These are phyloP conservation scores for Lamprologus tigripictilis DNA, from an alignment of 2,113 vertebrate species.

Conservation along the genomic window DNA sequence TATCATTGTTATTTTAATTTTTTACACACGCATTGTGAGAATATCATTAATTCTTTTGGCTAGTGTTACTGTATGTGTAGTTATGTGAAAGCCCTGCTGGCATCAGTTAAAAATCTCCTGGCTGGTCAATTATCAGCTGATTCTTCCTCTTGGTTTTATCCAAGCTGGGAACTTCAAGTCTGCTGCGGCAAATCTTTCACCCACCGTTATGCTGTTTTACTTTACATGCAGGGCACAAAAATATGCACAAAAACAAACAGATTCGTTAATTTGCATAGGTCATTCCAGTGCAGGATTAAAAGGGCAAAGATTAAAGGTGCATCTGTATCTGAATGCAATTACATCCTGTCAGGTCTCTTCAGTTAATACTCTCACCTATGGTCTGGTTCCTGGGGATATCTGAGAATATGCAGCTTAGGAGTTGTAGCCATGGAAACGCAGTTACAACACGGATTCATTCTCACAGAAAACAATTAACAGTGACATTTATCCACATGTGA, in stretches of 20 bases:
- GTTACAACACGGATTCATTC: not conserved
- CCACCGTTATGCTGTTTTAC: not conserved
- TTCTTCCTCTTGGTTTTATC: not conserved
- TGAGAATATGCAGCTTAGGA: slow-evolving; percentile 8
- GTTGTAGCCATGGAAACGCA: slow-evolving; percentile 45
- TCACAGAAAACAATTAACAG: slow-evolving; percentile 41
- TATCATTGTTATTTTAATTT: not conserved
- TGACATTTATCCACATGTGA: slow-evolving; percentile 51
- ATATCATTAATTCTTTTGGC: not conserved
- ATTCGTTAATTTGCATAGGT: slow-evolving; percentile 10
- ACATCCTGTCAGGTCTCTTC: slow-evolving; percentile 19
- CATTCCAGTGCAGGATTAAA: slow-evolving; percentile 12
- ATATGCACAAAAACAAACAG: not conserved
- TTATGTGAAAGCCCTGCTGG: not conserved
- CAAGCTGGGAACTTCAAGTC: not conserved
- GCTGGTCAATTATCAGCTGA: not conserved
- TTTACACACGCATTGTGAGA: not conserved
- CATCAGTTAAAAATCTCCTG: not conserved
- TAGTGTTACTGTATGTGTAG: too few species aligned
- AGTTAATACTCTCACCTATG: slow-evolving; percentile 30
- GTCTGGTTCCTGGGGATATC: slow-evolving; percentile 1
- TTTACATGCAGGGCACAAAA: not conserved
- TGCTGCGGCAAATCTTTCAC: not conserved
- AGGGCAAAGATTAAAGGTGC: slow-evolving; percentile 48
- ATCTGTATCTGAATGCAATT: slow-evolving; percentile 21